Base-by-base conservation (phyloP, 2,797 vertebrate genomes). In the Peromyscus aztecus region DNA sequence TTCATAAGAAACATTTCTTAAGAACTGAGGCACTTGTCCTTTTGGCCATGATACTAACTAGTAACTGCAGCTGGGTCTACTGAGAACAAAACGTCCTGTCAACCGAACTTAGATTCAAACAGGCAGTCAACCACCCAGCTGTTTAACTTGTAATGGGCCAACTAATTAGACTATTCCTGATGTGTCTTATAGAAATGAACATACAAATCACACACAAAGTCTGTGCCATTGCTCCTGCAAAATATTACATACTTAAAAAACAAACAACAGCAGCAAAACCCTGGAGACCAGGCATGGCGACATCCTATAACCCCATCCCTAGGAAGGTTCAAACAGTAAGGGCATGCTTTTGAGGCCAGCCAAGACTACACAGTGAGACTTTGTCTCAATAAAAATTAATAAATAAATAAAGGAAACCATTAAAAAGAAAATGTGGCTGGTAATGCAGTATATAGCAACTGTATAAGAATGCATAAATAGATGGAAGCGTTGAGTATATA, bases 131-230 rank as follows among this genome's bases (percentile, higher is more conserved):
- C 90, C 90, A 90, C 43, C 73, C 77, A 90, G 82, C 76, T 94
- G 90, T 90, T 97, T 96, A 94, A 96, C 92, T 55, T 95, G 59
- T 82, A 94, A 46, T 88, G 93, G 59, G 76, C 34, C 96, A 96
- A 81, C 84, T 87, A 92, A 97, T 80, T 84, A 92, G 94, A 94
- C 71, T 77, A 73, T 37, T 96, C 91, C 49, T 91, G 82, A 90
- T 78, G 16, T 77, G 71, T 93, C 90, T 87, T 61, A 86, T 7
- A 52, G 71, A 87, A 92, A 97, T 24, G 83, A 96, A 90, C 40
- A 93, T 19, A 86, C 19, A 89, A 40, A 34, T 90, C 77, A 89
- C 61, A 46, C 59, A 49, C 40, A 52, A 34, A 49, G 2, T 91
- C 29, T 27, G 52, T 57, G 65, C n/a, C 13, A 88, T 12, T 46